Conservation (phyloP, 2,888 invertebrate genomes). For the Glaucopsyche alexis region DNA sequence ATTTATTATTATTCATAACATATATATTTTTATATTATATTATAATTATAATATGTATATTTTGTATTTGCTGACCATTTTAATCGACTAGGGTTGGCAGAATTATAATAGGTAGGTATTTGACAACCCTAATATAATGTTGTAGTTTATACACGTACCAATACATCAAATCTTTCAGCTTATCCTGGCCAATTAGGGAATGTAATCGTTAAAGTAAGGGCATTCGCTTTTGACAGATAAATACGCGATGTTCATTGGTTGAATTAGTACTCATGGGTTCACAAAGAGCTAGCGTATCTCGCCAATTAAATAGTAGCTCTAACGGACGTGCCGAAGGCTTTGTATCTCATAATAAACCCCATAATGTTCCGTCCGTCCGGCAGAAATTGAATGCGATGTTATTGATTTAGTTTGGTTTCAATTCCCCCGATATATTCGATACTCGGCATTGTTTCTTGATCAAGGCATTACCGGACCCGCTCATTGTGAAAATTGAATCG, state of each 20-base stretch:
- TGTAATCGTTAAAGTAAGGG: conserved; percentile 24
- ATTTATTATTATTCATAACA: no score
- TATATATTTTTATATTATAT: no score
- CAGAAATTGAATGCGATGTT: conserved; percentile 49
- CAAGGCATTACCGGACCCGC: conserved; percentile 25
- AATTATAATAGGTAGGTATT: neutral
- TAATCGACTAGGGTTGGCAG: neutral
- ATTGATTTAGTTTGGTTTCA: conserved; percentile 34
- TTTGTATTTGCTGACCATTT: neutral
- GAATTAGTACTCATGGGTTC: conserved; percentile 42
- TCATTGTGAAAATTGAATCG: conserved; percentile 24
- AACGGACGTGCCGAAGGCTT: conserved; percentile 54
- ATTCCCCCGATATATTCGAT: conserved; percentile 21
- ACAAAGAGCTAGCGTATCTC: conserved; percentile 45
- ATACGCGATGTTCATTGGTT: conserved; percentile 43
- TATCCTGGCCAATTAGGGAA: conserved; percentile 14
- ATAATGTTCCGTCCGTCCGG: conserved; percentile 29
- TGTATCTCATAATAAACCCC: conserved; percentile 59
- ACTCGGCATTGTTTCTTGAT: conserved; percentile 24
- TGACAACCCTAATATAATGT: neutral
- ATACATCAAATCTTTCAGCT: neutral
- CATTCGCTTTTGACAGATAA: conserved; percentile 39
- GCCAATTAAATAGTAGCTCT: conserved; percentile 59
- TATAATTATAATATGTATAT: no score
- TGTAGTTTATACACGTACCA: neutral